These are phyloP conservation scores for Hassar affinis DNA, from an alignment of 2,113 vertebrate genomes.

Conservation along the genomic window DNA sequence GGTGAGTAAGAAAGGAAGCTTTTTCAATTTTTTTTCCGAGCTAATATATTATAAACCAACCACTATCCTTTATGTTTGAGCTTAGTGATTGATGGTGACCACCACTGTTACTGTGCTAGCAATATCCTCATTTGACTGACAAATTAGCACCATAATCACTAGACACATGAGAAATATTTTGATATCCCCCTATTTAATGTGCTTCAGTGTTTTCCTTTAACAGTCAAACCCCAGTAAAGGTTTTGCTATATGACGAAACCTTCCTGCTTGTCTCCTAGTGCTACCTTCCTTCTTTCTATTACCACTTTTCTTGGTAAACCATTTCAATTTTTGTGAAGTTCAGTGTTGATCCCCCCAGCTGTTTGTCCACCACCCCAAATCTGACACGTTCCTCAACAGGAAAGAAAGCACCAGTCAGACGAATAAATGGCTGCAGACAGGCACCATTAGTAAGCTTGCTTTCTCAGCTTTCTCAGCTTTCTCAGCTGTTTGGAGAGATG, in stretches of 20 bases:
- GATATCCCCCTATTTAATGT: neutral
- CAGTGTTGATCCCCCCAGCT: neutral
- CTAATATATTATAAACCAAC: neutral
- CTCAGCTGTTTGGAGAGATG: constrained; percentile 27
- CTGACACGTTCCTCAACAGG: constrained; percentile 18
- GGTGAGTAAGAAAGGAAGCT: neutral
- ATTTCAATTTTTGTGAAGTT: constrained; percentile 6
- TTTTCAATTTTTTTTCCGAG: neutral
- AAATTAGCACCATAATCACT: neutral
- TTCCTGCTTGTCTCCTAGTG: neutral
- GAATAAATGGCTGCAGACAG: constrained; percentile 22
- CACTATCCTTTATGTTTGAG: too few species aligned
- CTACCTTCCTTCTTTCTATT: neutral
- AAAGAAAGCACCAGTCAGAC: neutral
- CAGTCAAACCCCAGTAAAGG: neutral
- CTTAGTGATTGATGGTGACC: neutral
- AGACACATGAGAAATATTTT: neutral
- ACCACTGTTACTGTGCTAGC: neutral
- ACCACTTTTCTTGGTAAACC: neutral
- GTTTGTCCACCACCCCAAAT: constrained; percentile 1
- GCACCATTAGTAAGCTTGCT: constrained; percentile 2
- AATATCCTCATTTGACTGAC: neutral
- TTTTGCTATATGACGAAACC: neutral
- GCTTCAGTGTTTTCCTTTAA: neutral
- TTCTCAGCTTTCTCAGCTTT: constrained; percentile 12